Evolutionary conservation across 2,113 vertebrate genomes (phyloP), one percentile per base, ranked within the genome.

Genomic region (Channa argus): DNA sequence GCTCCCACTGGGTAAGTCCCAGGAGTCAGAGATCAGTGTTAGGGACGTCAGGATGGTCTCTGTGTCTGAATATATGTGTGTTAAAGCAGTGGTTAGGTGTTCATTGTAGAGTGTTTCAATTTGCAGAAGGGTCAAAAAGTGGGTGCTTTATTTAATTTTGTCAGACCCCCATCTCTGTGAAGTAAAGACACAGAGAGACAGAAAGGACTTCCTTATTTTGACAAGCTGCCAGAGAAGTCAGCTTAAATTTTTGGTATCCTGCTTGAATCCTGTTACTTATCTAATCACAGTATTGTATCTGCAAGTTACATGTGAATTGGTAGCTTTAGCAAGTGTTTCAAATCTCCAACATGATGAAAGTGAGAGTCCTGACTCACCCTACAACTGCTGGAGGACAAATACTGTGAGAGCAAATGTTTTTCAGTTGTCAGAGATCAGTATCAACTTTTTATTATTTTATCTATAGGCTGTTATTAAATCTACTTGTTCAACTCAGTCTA

Each of bases 1-100:
- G 67, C 75, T 82, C 52, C 49, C 24, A 6, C 8, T 45, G 67
- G 70, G 50, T 34, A 34, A 78, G 68, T 44, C 61, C 36, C 0
- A 0, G 1, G 43, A 76, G 90, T 82, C 79, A 77, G 39, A 84
- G 88, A 82, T 24, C 87, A 52, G 15, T 0, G 47, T 24, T 8
- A 7, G 45, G 72, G 46, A 79, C 15, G 41, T 71, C 61, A 12
- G 66, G 73, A 55, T 24, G 60, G 47, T 63, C 0, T 61, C 49
- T 69, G 58, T 73, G 63, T 76, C n/a, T n/a, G n/a, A n/a, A 36
- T 45, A 43, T 68, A 58, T 61, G 24, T 24, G 24, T 24, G 24
- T 24, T 24, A 24, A 24, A 24, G 24, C 24, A 24, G 24, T 24
- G 24, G 24, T 24, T 24, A 24, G 1, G 24, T 24, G 24, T 24